These are phyloP conservation scores for Bradypodion ventrale DNA, from an alignment of 2,797 vertebrate species.

Conservation along the genomic window DNA sequence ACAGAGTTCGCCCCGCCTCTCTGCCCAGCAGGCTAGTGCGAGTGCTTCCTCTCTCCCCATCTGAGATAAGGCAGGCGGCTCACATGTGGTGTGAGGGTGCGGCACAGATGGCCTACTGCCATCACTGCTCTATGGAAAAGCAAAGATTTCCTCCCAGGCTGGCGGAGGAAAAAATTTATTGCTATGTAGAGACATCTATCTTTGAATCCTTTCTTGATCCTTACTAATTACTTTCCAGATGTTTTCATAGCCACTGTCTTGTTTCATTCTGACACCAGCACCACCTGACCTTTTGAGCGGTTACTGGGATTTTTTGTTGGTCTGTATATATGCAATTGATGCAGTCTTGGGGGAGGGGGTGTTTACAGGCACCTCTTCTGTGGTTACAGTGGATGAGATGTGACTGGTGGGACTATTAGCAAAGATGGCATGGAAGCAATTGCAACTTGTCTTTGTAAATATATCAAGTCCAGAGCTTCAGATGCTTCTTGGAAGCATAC, in stretches of 20 bases:
- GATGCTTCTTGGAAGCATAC: not conserved
- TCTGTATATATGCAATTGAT: not conserved
- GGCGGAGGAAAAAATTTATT: not conserved
- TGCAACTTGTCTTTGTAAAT: too few relatives aligned
- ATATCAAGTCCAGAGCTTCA: not conserved
- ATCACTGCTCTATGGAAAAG: too few relatives aligned
- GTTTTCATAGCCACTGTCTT: not conserved
- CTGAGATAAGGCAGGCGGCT: too few relatives aligned
- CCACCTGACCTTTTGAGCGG: not conserved
- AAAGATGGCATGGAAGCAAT: not conserved
- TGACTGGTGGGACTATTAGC: not conserved
- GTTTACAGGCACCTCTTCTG: not conserved
- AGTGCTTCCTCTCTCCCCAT: too few relatives aligned
- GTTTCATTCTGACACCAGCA: not conserved
- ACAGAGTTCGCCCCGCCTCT: too few relatives aligned
- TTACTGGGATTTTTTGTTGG: not conserved
- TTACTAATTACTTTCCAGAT: not conserved
- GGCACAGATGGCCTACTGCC: too few relatives aligned
- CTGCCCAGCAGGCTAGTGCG: too few relatives aligned
- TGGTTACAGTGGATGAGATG: not conserved
- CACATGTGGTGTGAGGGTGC: too few relatives aligned
- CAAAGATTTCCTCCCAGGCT: not conserved
- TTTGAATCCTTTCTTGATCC: not conserved
- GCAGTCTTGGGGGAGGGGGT: not conserved
- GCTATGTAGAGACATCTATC: not conserved